Evolutionary conservation across 2,797 vertebrate genomes (phyloP).

Genomic region (Eulemur rubriventer): DNA sequence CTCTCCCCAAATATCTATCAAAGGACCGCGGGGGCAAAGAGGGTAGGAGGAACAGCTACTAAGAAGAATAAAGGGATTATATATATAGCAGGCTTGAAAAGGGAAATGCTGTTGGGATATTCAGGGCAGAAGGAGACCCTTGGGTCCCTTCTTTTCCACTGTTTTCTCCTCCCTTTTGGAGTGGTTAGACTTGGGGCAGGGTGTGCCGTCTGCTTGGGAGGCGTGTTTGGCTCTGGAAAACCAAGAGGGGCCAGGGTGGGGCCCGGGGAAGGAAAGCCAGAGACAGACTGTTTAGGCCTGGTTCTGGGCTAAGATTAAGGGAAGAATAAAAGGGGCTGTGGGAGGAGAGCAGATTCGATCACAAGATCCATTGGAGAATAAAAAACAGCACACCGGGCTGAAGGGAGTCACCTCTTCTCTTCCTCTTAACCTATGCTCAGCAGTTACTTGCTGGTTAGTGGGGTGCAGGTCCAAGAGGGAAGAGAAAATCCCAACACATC

Average conservation of each 20-base stretch:
- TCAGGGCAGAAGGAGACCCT: not conserved
- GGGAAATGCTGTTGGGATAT: not conserved
- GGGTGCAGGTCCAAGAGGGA: not conserved
- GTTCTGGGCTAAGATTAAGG: conserved; percentile 35
- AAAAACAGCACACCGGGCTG: not conserved
- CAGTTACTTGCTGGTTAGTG: not conserved
- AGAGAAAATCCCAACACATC: conserved; percentile 30
- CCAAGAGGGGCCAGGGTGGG: conserved; percentile 75
- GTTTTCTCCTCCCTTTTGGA: conserved; percentile 49
- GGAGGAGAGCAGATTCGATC: not conserved
- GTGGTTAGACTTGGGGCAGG: conserved; percentile 53
- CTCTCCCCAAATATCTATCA: not conserved
- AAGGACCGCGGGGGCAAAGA: not conserved
- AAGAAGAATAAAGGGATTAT: conserved; percentile 1
- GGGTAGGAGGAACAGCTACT: not conserved
- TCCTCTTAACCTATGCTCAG: not conserved
- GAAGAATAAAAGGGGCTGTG: not conserved
- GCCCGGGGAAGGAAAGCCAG: conserved; percentile 56
- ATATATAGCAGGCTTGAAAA: not conserved
- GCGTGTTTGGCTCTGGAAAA: conserved; percentile 56
- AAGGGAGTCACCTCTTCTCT: not conserved
- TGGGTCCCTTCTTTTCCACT: not conserved
- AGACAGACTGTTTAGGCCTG: conserved; percentile 31
- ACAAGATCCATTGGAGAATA: not conserved
- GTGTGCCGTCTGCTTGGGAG: conserved; percentile 71